Evolutionary conservation across 2,113 vertebrate genomes (phyloP), one percentile per base, ranked within the genome.

Genomic region (Polyodon spathula): DNA sequence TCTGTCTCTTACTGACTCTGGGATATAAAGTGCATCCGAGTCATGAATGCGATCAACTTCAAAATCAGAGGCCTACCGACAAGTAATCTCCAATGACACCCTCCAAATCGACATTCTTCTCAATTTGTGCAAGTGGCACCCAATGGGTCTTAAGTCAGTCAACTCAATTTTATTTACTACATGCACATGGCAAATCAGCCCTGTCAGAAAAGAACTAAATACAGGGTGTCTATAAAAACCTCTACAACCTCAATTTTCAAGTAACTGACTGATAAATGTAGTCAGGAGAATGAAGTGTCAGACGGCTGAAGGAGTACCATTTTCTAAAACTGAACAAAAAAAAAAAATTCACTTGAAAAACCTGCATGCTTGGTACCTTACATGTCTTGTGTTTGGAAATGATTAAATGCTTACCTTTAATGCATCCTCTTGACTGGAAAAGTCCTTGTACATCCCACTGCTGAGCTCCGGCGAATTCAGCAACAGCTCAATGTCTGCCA

Each of bases 401-500:
- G 15, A 54, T 40, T 54, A 59, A 53, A 11, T 57, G 4, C 16
- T 61, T 78, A 99, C 96, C 90, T 81, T 91, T 58, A 99, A 83
- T 5, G 81, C 86, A 68, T 96, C 92, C 69, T 97, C 93, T 68
- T 96, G 94, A 59, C 81, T 78, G 11, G 93, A 93, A 70, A 97
- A 92, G 65, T 97, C 88, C 57, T 97, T 89, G 9, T 90, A 96
- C 39, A 89, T 75, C 37, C 86, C 84, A 17, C 85, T 78, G 6
- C 79, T 91, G 16, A 97, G 86, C 70, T 95, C 92, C 0, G 91
- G 87, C 57, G 88, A 77, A 79, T 90, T 96, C 59, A 99, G 81
- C 6, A 93, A 84, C 60, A 97, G 72, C 48, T 99, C 94, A n/a
- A 79, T 78, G 78, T 93, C 90, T 5, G 92, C 90, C 83, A 97